A percentile compares a stretch with the other conserved stretches of the same genome.
Conservation (phyloP, 1,140 invertebrate genomes). For the Scaptomyza montana region DNA sequence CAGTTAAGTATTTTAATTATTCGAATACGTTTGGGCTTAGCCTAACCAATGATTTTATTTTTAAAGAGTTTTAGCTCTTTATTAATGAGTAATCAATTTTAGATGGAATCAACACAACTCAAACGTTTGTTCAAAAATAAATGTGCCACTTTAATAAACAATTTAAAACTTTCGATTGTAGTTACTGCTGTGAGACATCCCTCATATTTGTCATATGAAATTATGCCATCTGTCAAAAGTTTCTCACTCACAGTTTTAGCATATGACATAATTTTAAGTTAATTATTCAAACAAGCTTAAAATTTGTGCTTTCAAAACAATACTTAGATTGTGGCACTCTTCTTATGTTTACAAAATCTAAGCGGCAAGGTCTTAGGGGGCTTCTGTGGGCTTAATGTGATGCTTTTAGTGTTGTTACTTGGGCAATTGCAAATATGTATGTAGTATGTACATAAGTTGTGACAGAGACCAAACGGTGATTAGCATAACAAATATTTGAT, state of each 20-base stretch:
- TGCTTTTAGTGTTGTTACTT: not conserved
- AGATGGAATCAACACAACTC: not conserved
- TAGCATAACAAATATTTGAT: constrained; percentile 47
- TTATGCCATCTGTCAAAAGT: constrained; percentile 25
- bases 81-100: not conserved
- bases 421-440: not conserved
- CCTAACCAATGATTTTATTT: no score
- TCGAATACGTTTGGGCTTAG: no score
- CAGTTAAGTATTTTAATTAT: no score
- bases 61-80: not conserved
- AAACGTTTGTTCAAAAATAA: constrained; percentile 25
- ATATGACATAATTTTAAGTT: constrained; percentile 33
- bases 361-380: constrained; percentile 5
- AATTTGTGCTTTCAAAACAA: constrained; percentile 1
- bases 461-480: constrained; percentile 27
- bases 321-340: not conserved
- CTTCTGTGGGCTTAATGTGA: not conserved
- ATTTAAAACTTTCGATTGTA: constrained; percentile 1
- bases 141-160: constrained; percentile 17
- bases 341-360: not conserved
- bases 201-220: constrained; percentile 13
- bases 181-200: constrained; percentile 18
- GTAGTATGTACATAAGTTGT: constrained; percentile 4
- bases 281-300: not conserved
- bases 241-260: constrained; percentile 16